These are phyloP conservation scores for Matsumurasca onukii DNA, from an alignment of 1,140 invertebrate genomes.

Conservation along the genomic window DNA sequence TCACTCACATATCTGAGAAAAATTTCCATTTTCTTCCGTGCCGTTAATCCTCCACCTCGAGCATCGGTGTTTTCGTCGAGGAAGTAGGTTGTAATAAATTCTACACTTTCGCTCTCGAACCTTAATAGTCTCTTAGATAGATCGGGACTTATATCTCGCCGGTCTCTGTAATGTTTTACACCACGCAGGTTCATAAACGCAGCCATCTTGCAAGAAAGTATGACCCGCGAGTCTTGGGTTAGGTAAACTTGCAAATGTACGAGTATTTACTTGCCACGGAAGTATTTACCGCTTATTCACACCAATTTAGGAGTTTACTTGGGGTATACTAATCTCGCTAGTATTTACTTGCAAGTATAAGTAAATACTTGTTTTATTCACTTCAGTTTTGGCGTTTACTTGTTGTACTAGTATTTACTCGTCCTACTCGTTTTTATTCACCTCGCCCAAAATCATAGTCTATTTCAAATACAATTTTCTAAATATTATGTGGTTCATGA, in stretches of 20 bases:
- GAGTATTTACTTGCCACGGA: slow-evolving; percentile 9
- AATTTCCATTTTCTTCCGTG: slow-evolving; percentile 34
- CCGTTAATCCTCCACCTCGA: slow-evolving; percentile 16
- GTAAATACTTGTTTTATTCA: slow-evolving; percentile 21
- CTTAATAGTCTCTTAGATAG: slow-evolving; percentile 27
- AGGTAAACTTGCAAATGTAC: neutral
- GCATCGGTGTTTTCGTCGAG: slow-evolving; percentile 8
- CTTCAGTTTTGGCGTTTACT: slow-evolving; percentile 11
- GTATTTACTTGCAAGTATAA: slow-evolving; percentile 11
- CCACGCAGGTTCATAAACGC: slow-evolving; percentile 13
- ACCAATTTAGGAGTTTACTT: neutral
- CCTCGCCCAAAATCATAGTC: neutral
- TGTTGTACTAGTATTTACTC: slow-evolving; percentile 1
- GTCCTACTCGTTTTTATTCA: slow-evolving; percentile 11
- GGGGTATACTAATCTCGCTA: neutral
- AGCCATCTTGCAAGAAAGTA: slow-evolving; percentile 9
- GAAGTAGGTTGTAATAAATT: neutral
- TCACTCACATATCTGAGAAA: slow-evolving; percentile 30
- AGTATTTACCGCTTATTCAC: slow-evolving; percentile 18
- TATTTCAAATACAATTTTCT: too few species aligned
- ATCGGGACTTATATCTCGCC: neutral
- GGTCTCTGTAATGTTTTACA: neutral
- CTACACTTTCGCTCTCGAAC: slow-evolving; percentile 9
- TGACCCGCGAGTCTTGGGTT: neutral
- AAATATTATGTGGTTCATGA: too few species aligned